Evolutionary conservation across 2,113 vertebrate genomes (phyloP), one percentile per base, ranked within the genome.

Genomic region (Barbus barbus): DNA sequence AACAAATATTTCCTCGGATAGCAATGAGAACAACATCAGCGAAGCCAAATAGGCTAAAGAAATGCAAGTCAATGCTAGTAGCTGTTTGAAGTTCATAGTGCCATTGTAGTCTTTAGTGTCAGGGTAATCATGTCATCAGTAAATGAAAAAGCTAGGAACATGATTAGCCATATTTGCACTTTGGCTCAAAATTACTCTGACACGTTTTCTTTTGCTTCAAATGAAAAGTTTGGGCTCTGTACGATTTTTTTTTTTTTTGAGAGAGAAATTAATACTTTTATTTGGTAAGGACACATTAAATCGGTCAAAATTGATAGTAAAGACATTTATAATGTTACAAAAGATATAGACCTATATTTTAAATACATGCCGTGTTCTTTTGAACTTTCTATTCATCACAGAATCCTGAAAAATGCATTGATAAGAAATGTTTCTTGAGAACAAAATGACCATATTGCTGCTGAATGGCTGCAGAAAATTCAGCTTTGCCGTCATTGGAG

Each of bases 1-100:
- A 79, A 79, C 36, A 9, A 2, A 79, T 61, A 78, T 79, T 63
- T 79, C 36, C n/a, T 44, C 14, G 44, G 77, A 26, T 63, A 79
- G 24, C 33, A 79, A 61, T 14, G 9, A 28, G 24, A 79, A 38
- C 51, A 60, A 60, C 75, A 78, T 16, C 22, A 4, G 12, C 18
- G 1, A 75, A 75, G 26, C 14, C 16, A 51, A 58, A 58, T 36
- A 24, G 51, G 36, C 75, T n/a, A 77, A 58, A 56, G 20, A 31
- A 24, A 58, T n/a, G 28, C 28, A 77, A 77, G 28, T 77, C 48
- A 36, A 38, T 58, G 48, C 9, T 58, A 58, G 75, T 36, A n/a
- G 18, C 31, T 14, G 14, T 65, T 65, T 65, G 63, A 31, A 13
- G 28, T 18, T 61, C 9, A 73, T 8, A 5, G 26, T 73, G 44